A percentile compares a stretch with the other conserved stretches of the same genome.
Conservation (phyloP, 2,113 vertebrate genomes). For the Ursus arctos region DNA sequence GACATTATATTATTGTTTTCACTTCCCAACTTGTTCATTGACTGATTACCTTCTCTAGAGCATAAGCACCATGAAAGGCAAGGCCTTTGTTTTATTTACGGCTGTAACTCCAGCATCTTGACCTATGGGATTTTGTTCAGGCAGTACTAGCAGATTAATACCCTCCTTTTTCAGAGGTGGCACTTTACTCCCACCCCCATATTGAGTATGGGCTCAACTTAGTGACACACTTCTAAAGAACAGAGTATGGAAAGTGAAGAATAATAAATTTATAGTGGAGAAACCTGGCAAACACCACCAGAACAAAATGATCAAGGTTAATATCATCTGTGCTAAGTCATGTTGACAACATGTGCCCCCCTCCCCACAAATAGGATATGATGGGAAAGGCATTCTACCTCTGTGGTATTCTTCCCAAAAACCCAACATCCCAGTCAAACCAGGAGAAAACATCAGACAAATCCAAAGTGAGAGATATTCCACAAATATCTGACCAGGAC, state of each 20-base stretch:
- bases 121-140: neutral
- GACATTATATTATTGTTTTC: neutral
- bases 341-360: neutral
- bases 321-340: neutral
- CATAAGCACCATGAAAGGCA: neutral
- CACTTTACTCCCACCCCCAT: neutral
- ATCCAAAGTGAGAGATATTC: neutral
- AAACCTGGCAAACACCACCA: neutral
- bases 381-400: neutral
- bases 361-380: neutral
- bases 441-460: neutral
- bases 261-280: neutral
- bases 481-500: neutral
- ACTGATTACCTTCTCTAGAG: neutral
- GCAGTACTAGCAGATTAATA: neutral
- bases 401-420: neutral
- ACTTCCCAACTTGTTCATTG: neutral
- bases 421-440: neutral
- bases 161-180: neutral
- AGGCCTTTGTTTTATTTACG: neutral
- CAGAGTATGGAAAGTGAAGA: neutral
- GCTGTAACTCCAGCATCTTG: neutral
- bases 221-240: neutral
- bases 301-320: neutral
- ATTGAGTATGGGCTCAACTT: neutral